Base-by-base conservation (phyloP, 2,113 vertebrate species). In the Trematomus loennbergii region DNA sequence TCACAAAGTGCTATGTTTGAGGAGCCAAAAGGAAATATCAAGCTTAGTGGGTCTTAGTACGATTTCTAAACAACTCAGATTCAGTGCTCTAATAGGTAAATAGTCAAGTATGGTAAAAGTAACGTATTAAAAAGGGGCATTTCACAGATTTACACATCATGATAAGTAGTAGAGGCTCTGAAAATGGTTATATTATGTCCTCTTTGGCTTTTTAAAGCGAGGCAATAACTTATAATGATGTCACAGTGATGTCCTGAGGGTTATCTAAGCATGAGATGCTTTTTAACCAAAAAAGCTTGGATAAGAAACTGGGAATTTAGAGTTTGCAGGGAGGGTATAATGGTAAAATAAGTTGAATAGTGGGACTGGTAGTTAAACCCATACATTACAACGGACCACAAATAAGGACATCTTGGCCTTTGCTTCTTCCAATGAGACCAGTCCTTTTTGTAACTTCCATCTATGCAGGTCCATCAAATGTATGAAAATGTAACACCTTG, bases 1-100 rank as follows among this genome's bases (percentile, higher is more conserved):
- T 89, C 86, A 76, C 72, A 82, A 72, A 81, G 72, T 54, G 79
- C 70, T 63, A 74, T 68, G 61, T 82, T 83, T 58, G 46, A 55
- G 52, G 80, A 86, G 25, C 7, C 63, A 79, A 91, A 77, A 54
- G 62, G 17, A 33, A 20, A 55, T 55, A 13, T 48, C 11, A 49
- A 57, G 22, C 36, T 64, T n/a, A 17, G 20, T 65, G n/a, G 53
- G 25, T 50, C 33, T 77, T 48, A 67, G 43, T 17, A 57, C 1
- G 10, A 57, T 58, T n/a, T 61, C 29, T 29, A 29, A 22, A 57
- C 17, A 67, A 29, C 29, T 29, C 29, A 4, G 29, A 29, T 60
- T n/a, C 17, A 16, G 72, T 54, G 55, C 53, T 65, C 0, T 1
- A 36, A 25, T 25, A 2, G 25, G 25, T 2, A 29, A 40, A 40